Base-by-base conservation (phyloP, 2,888 invertebrate species). In the Rhyacophila evoluta region DNA sequence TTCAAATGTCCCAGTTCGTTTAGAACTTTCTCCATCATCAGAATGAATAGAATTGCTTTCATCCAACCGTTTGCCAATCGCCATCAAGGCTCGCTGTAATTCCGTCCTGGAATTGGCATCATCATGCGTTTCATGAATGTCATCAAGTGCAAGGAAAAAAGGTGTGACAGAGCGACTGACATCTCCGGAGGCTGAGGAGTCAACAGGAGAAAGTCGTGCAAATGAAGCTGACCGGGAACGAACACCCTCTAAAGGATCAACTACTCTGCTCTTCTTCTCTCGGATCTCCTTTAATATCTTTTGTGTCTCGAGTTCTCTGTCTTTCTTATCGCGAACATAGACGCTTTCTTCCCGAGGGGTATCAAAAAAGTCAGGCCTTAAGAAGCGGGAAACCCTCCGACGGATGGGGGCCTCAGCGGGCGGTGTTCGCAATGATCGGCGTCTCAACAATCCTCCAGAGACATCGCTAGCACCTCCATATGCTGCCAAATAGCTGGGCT, bases 351-450 rank as follows among this genome's bases (percentile, higher is more conserved):
- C 93, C 19, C 91, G 86, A 6, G 92, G 91, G 1, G 92, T 88
- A 82, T 95, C 94, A 84, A 93, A 94, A 85, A 95, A 95, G 86
- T 95, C 95, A 0, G 95, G 94, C 33, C 95, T 90, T 78, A 95
- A 87, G 86, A 95, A 95, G 78, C 95, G 88, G 6, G 94, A 94
- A 78, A 94, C 91, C 81, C 93, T 91, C 72, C 93, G 91, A 76
- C 91, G 91, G 37, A 89, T 5, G 88, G 77, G 89, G 29, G 89
- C 88, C 12, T 83, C 80, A 28, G 83, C 84, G 2, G 85, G 81
- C 69, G 85, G 84, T 75, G 76, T 83, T 74, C 86, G 86, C 83
- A 87, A 83, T 55, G 87, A 86, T 84, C 86, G 86, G 1, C 88
- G 86, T 10, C 87, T 85, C 78, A 85, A 68, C n/a, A 79, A 81